Percentiles rank a stretch among this genome's conserved stretches.
phyloP scores from a whole-genome alignment of 1,140 invertebrate species.

The Rhynchophorus ferrugineus region DNA sequence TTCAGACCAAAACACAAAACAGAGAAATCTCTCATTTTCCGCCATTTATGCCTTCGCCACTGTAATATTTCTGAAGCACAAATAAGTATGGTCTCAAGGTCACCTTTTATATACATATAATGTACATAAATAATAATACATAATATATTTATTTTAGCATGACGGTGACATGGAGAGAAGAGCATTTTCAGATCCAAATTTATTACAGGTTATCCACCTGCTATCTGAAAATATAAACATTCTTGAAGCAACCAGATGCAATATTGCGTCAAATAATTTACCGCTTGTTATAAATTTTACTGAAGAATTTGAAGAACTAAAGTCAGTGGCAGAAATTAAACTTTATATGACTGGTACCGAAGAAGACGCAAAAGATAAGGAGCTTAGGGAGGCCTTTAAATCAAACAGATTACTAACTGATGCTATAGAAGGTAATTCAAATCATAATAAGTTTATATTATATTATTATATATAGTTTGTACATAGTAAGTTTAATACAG shows the following conservation, averaged over 20 bases:
- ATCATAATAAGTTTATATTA: no score
- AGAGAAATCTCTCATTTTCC: no score
- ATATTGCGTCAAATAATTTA: constrained; percentile 3
- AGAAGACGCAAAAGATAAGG: constrained; percentile 29
- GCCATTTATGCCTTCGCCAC: no score
- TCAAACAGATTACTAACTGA: constrained; percentile 26
- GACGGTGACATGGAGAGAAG: no score
- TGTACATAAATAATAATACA: no score
- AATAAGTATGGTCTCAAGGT: no score
- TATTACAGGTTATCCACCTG: constrained; percentile 20
- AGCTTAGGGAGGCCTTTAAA: constrained; percentile 28
- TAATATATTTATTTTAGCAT: no score
- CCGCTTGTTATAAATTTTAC: constrained; percentile 20
- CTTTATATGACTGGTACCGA: constrained; percentile 28
- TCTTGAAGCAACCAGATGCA: constrained; percentile 5
- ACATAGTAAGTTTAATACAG: no score
- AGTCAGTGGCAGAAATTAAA: constrained; percentile 23
- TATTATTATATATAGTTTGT: no score
- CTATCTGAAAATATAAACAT: constrained; percentile 22
- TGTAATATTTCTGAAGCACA: no score
- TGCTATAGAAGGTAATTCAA: constrained; percentile 22
- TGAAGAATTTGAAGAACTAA: constrained; percentile 21
- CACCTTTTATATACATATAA: no score
- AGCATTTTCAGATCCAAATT: constrained; percentile 11
- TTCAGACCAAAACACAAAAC: no score